Percentiles rank a stretch among this genome's conserved stretches.
Conservation (phyloP, 2,888 invertebrate genomes). For the Agrotis puta region DNA sequence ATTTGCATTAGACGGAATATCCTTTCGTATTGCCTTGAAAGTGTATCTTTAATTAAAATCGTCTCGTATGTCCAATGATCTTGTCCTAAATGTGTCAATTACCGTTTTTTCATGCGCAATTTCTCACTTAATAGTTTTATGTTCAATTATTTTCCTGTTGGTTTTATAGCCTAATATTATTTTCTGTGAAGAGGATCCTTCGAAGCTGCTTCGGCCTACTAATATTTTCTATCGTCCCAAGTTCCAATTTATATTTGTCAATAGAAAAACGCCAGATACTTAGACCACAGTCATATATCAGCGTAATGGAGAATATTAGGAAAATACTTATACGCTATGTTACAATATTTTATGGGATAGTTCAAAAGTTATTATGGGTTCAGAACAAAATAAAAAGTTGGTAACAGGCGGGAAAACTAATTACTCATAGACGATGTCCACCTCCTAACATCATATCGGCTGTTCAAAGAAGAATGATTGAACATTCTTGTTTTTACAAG, state of each 20-base stretch:
- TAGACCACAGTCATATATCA: conserved; percentile 6
- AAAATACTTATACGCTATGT: background rate
- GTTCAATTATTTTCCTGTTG: conserved; percentile 31
- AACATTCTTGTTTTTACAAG: conserved; percentile 36
- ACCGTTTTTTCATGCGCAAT: conserved; percentile 33
- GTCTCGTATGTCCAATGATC: conserved; percentile 1
- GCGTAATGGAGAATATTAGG: conserved; percentile 1
- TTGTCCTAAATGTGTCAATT: conserved; percentile 23
- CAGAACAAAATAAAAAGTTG: conserved; percentile 46
- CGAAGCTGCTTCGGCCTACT: background rate
- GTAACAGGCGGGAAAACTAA: conserved; percentile 49
- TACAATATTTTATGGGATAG: conserved; percentile 24
- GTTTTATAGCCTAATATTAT: conserved; percentile 25
- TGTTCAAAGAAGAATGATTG: conserved; percentile 56
- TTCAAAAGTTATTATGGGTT: conserved; percentile 38
- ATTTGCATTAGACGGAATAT: conserved; percentile 57
- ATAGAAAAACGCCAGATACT: conserved; percentile 6
- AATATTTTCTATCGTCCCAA: conserved; percentile 16
- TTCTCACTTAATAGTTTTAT: conserved; percentile 21
- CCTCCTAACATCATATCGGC: conserved; percentile 35
- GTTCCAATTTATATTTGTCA: background rate
- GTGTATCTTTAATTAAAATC: conserved; percentile 14
- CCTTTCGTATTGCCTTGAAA: conserved; percentile 21
- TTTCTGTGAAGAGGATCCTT: conserved; percentile 10
- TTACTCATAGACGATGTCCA: conserved; percentile 42